phyloP scores from a whole-genome alignment of 2,888 invertebrate species.

The Lapara coniferarum region DNA sequence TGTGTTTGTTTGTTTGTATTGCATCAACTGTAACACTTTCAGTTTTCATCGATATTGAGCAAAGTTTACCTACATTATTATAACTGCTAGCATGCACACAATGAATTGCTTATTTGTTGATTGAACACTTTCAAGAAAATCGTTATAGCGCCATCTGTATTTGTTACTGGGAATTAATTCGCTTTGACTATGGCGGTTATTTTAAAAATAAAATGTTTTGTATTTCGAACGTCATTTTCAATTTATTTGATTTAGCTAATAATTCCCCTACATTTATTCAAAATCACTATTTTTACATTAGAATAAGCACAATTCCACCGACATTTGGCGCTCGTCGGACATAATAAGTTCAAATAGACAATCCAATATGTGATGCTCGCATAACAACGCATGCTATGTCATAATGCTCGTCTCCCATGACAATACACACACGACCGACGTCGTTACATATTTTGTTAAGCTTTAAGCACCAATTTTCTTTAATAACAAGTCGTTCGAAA shows the following conservation, averaged over 20 bases:
- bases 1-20: slow-evolving; percentile 82
- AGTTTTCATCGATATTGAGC: slow-evolving; percentile 83
- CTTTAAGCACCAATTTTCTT: slow-evolving; percentile 84
- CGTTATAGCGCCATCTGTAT: slow-evolving; percentile 16
- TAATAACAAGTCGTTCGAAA: slow-evolving; percentile 84
- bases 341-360: slow-evolving; percentile 32
- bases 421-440: slow-evolving; percentile 76
- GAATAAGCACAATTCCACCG: neutral
- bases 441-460: slow-evolving; percentile 77
- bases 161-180: neutral
- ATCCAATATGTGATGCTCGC: slow-evolving; percentile 56
- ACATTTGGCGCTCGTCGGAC: neutral
- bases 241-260: too few relatives aligned
- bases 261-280: too few relatives aligned
- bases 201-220: neutral
- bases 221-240: neutral
- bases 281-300: too few relatives aligned
- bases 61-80: slow-evolving; percentile 84
- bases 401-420: slow-evolving; percentile 77
- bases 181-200: neutral
- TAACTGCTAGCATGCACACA: slow-evolving; percentile 67
- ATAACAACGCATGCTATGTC: slow-evolving; percentile 83
- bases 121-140: slow-evolving; percentile 16
- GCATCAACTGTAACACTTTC: slow-evolving; percentile 83
- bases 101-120: slow-evolving; percentile 56